These are phyloP conservation scores for Lepidothrix coronata DNA, from an alignment of 2,113 vertebrate genomes.

Conservation along the genomic window DNA sequence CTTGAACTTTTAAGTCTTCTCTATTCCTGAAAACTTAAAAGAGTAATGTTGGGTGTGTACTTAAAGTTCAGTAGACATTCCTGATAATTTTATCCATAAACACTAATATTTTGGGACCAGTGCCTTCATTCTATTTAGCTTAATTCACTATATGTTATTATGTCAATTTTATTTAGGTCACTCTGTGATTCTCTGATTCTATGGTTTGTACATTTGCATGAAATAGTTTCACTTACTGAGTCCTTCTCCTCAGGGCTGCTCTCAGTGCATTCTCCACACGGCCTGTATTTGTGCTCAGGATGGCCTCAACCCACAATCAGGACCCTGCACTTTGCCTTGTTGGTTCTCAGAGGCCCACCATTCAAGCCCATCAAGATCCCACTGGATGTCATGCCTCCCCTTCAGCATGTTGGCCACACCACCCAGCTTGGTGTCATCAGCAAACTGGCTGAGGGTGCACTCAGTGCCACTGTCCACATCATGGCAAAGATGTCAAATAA, in stretches of 20 bases:
- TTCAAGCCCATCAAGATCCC: neutral
- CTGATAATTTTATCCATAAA: neutral
- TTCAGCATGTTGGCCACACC: fast-evolving
- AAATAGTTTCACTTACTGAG: neutral
- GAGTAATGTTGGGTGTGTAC: neutral
- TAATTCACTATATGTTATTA: neutral
- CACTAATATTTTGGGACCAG: neutral
- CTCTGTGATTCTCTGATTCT: neutral
- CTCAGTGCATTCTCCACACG: too few relatives aligned
- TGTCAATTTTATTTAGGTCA: neutral
- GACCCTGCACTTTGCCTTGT: neutral
- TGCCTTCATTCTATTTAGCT: neutral
- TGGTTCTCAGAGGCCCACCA: neutral
- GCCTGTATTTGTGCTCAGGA: neutral
- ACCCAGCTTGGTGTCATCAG: neutral
- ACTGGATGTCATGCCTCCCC: neutral
- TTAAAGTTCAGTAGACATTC: neutral
- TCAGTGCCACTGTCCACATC: neutral
- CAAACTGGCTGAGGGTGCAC: neutral
- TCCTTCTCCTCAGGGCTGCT: too few relatives aligned
- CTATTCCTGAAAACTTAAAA: neutral
- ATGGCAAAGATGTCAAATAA: neutral
- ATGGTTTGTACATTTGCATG: neutral
- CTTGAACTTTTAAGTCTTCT: neutral
- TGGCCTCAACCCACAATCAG: neutral